Conservation (phyloP, 2,113 vertebrate genomes). For the Eptesicus fuscus region DNA sequence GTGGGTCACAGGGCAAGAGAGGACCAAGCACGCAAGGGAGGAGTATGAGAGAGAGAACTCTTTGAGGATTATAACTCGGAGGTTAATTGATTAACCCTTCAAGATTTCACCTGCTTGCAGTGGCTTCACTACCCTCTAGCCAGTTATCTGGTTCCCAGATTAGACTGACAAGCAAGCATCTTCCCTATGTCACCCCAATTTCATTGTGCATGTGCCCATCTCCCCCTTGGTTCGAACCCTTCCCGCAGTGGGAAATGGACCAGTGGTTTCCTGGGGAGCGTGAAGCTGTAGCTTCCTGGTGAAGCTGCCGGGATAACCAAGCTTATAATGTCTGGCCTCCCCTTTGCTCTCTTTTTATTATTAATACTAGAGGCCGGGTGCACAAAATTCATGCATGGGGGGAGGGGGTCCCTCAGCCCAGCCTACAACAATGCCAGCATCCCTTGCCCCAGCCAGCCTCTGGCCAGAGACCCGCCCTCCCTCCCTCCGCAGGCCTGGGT, state of each 20-base stretch:
- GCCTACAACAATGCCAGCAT: too few species aligned
- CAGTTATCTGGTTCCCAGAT: background rate
- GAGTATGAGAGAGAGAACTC: background rate
- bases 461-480: too few species aligned
- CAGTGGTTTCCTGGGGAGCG: background rate
- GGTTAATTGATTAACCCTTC: background rate
- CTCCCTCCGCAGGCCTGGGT: too few species aligned
- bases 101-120: background rate
- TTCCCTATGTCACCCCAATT: background rate
- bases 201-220: background rate
- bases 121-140: background rate
- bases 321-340: background rate
- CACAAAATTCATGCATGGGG: too few species aligned
- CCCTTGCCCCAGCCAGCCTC: too few species aligned
- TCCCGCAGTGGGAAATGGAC: background rate
- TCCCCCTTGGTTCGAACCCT: background rate
- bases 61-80: background rate
- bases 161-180: background rate
- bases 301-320: background rate
- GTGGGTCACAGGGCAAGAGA: background rate
- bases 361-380: background rate
- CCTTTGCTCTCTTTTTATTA: background rate
- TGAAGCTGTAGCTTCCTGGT: background rate
- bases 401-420: too few species aligned
- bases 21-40: background rate